Percentiles rank a stretch among this genome's conserved stretches.
These are phyloP conservation scores for Corythucha ciliata DNA, from an alignment of 2,888 invertebrate species.

Conservation along the genomic window DNA sequence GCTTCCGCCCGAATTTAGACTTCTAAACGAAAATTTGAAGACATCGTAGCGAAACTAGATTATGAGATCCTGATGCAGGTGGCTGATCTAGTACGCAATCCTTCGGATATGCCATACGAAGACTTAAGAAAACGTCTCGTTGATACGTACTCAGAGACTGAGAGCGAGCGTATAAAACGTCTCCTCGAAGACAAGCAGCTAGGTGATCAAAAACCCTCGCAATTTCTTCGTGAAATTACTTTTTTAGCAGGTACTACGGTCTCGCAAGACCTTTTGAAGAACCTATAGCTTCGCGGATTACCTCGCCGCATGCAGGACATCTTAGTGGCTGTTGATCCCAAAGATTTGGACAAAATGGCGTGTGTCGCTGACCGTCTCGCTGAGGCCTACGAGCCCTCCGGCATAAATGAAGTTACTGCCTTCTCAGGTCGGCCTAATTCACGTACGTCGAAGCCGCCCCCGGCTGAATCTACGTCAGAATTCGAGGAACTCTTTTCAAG, in stretches of 20 bases:
- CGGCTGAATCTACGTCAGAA: too few species aligned
- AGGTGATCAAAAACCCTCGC: slow-evolving; percentile 8
- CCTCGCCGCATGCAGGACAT: slow-evolving; percentile 11
- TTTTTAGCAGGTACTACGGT: background rate
- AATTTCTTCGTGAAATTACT: slow-evolving; percentile 7
- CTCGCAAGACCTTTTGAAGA: background rate
- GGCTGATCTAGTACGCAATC: background rate
- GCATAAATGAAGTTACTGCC: too few species aligned
- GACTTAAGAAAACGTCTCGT: background rate
- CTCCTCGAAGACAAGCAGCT: slow-evolving; percentile 2
- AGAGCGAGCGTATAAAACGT: background rate
- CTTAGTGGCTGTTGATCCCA: slow-evolving; percentile 6
- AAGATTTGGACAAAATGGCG: slow-evolving; percentile 5
- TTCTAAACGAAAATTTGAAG: too few species aligned
- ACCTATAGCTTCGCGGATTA: background rate
- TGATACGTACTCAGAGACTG: background rate
- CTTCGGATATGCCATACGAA: background rate
- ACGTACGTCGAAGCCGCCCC: too few species aligned
- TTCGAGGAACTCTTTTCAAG: too few species aligned
- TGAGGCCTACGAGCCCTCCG: background rate
- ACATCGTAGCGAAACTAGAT: slow-evolving; percentile 3
- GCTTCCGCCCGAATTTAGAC: background rate
- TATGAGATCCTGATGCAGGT: slow-evolving; percentile 1
- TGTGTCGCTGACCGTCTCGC: slow-evolving; percentile 2
- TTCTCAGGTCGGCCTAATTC: too few species aligned